Evolutionary conservation across 2,113 vertebrate genomes (phyloP).

Genomic region (Neogobius melanostomus): DNA sequence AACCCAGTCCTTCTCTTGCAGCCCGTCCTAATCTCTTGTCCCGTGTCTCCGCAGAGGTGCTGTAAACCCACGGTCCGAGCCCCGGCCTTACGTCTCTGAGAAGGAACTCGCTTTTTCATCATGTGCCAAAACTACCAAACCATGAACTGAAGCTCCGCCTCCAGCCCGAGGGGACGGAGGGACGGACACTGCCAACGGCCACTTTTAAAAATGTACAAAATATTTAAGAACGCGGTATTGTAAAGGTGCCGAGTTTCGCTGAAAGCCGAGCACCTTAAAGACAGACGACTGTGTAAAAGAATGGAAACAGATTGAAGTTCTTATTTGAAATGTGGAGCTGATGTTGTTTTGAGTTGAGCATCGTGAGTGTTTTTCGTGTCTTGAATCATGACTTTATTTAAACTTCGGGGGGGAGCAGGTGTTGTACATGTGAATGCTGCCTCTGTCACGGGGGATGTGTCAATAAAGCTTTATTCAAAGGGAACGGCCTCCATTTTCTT

Average conservation of each 20-base stretch:
- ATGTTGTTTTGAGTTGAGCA: conserved; percentile 74
- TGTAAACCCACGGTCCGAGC: conserved; percentile 59
- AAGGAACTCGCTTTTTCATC: conserved; percentile 45
- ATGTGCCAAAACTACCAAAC: conserved; percentile 66
- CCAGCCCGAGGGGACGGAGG: conserved; percentile 36
- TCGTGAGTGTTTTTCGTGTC: conserved; percentile 66
- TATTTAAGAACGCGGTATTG: conserved; percentile 29
- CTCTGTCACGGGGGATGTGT: conserved; percentile 68
- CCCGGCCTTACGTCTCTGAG: conserved; percentile 53
- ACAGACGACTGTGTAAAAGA: conserved; percentile 77
- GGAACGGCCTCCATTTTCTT: conserved; percentile 4
- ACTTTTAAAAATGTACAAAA: conserved; percentile 11
- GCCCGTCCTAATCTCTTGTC: not conserved
- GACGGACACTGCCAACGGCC: conserved; percentile 17
- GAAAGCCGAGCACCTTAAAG: conserved; percentile 86
- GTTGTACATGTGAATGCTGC: conserved; percentile 85
- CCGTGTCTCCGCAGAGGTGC: conserved; percentile 67
- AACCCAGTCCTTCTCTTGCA: not conserved
- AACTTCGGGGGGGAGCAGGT: conserved; percentile 78
- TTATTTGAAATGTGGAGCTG: conserved; percentile 46
- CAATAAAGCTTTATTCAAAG: conserved; percentile 81
- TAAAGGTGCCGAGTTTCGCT: conserved; percentile 68
- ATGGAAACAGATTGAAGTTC: conserved; percentile 49
- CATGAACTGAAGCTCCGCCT: conserved; percentile 33
- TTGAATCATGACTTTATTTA: conserved; percentile 89